These are phyloP conservation scores for Lordiphosa collinella DNA, from an alignment of 1,140 invertebrate genomes.

Conservation along the genomic window DNA sequence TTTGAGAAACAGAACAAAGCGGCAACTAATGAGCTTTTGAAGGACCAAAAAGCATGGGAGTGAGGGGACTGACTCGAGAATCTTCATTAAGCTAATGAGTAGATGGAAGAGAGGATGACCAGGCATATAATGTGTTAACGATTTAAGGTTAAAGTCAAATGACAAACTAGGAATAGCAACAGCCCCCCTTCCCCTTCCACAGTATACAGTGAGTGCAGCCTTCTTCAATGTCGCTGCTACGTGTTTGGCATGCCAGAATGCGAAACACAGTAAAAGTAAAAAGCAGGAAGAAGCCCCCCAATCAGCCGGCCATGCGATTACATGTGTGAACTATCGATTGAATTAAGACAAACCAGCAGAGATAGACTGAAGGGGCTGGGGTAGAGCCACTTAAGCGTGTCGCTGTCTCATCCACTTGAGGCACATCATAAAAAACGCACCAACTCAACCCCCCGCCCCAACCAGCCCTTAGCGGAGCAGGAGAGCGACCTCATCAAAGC, in stretches of 20 bases:
- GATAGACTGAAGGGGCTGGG: conserved; percentile 6
- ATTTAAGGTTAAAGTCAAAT: conserved; percentile 65
- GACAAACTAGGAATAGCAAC: conserved; percentile 27
- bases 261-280: conserved; percentile 26
- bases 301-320: conserved; percentile 64
- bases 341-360: conserved; percentile 61
- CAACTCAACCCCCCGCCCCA: conserved; percentile 20
- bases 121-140: conserved; percentile 47
- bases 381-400: conserved; percentile 68
- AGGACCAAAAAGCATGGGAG: conserved; percentile 15
- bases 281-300: conserved; percentile 70
- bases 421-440: conserved; percentile 62
- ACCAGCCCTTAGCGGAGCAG: neutral
- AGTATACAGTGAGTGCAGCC: neutral
- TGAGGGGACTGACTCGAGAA: conserved; percentile 5
- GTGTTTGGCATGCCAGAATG: conserved; percentile 60
- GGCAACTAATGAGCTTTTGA: conserved; percentile 63
- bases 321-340: conserved; percentile 77
- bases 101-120: conserved; percentile 26
- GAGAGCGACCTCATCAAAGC: conserved; percentile 52
- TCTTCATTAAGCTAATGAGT: conserved; percentile 70
- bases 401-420: conserved; percentile 59
- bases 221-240: conserved; percentile 59
- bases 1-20: conserved; percentile 38
- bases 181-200: neutral